These are phyloP conservation scores for Microcebus jonahi DNA, from an alignment of 2,113 vertebrate species.

Conservation along the genomic window DNA sequence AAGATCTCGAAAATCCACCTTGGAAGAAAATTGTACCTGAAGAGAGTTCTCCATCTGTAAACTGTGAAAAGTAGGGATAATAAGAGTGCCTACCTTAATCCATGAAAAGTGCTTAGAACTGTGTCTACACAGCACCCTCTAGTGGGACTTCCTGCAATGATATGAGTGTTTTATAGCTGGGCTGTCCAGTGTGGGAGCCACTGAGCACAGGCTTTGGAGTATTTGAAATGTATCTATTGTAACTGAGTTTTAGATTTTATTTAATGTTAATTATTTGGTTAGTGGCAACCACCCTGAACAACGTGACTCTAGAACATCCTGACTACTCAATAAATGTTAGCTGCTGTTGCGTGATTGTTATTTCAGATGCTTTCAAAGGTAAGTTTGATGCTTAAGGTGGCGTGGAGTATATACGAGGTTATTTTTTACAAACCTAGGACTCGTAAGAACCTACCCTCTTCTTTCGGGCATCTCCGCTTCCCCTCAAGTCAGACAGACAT, in stretches of 20 bases:
- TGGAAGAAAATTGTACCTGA: neutral
- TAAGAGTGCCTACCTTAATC: neutral
- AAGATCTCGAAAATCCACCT: neutral
- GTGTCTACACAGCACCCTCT: fast-evolving
- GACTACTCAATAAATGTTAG: fast-evolving
- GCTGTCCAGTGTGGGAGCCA: neutral
- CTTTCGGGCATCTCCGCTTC: neutral
- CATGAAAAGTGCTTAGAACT: fast-evolving
- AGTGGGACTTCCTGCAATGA: fast-evolving
- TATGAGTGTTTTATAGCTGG: neutral
- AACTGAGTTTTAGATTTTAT: neutral
- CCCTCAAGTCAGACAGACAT: neutral
- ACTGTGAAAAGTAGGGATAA: fast-evolving
- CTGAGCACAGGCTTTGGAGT: neutral
- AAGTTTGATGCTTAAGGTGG: neutral
- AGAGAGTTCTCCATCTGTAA: neutral
- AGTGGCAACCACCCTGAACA: fast-evolving
- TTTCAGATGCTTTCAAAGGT: neutral
- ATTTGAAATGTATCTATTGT: neutral
- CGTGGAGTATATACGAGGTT: neutral
- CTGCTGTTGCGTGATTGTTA: neutral
- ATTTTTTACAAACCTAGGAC: neutral
- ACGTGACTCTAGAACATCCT: neutral
- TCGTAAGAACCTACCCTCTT: neutral
- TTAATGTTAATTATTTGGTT: neutral